phyloP scores from a whole-genome alignment of 2,888 invertebrate species.

The Diogma glabrata region DNA sequence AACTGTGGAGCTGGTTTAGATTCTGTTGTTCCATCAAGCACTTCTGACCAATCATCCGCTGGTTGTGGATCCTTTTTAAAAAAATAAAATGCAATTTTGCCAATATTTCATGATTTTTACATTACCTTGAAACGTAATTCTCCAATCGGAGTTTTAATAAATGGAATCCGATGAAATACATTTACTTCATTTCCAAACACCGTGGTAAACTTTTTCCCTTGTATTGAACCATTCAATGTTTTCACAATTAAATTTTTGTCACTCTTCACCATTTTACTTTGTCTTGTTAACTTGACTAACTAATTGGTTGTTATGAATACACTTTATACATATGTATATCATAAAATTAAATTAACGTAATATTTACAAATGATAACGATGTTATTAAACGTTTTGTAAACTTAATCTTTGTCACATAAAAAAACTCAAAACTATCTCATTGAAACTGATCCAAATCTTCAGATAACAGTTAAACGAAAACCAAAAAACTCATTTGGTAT shows the following conservation, averaged over 20 bases:
- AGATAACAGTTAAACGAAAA: no score
- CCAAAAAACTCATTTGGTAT: no score
- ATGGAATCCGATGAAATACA: conserved; percentile 26
- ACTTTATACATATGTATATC: no score
- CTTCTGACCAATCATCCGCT: conserved; percentile 33
- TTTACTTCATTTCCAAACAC: conserved; percentile 24
- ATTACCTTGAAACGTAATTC: conserved; percentile 24
- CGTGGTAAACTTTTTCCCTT: conserved; percentile 20
- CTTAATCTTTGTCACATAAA: no score
- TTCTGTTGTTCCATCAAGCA: conserved; percentile 32
- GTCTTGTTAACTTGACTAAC: no score
- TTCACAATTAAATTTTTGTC: conserved; percentile 21
- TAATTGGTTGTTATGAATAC: no score
- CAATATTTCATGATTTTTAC: neutral
- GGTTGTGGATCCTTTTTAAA: conserved; percentile 35
- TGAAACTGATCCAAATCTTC: no score
- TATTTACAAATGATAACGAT: no score
- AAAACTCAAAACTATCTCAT: no score
- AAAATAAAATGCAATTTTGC: neutral
- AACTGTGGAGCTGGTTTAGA: neutral
- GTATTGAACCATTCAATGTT: conserved; percentile 28
- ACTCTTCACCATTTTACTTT: no score
- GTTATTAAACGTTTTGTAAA: no score
- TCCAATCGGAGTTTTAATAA: conserved; percentile 26
- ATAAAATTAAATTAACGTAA: no score